Evolutionary conservation across 2,888 invertebrate genomes (phyloP).

Genomic region (Nemoura dubitans): DNA sequence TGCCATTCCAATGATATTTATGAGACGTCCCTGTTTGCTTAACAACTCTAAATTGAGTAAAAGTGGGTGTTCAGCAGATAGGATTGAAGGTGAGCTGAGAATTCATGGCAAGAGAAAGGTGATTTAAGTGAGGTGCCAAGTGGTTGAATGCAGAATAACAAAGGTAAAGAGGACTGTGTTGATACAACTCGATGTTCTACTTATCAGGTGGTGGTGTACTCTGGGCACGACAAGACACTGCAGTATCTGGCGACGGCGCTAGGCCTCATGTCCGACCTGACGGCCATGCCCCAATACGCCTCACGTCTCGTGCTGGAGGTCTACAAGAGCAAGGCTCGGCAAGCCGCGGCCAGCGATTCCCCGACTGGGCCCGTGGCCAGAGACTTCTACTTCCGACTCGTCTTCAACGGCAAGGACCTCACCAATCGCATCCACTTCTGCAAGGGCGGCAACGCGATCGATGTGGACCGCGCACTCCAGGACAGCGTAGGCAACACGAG

Average conservation of each 20-base stretch:
- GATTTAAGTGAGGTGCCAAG: too few relatives aligned
- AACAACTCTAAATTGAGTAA: too few relatives aligned
- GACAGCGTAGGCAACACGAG: slow-evolving; percentile 7
- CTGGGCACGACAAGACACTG: slow-evolving; percentile 92
- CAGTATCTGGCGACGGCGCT: slow-evolving; percentile 84
- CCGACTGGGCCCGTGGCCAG: slow-evolving; percentile 62
- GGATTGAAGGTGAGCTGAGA: too few relatives aligned
- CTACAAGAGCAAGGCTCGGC: slow-evolving; percentile 68
- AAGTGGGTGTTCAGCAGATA: too few relatives aligned
- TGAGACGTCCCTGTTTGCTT: too few relatives aligned
- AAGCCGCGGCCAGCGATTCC: slow-evolving; percentile 40
- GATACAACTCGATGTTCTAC: too few relatives aligned
- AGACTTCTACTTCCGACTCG: slow-evolving; percentile 82
- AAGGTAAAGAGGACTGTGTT: too few relatives aligned
- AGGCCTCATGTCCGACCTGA: slow-evolving; percentile 69
- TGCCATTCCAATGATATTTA: too few relatives aligned
- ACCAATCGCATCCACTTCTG: slow-evolving; percentile 86
- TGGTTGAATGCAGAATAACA: too few relatives aligned
- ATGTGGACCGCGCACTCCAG: slow-evolving; percentile 44
- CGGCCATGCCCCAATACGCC: slow-evolving; percentile 82
- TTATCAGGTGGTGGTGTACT: slow-evolving; percentile 85
- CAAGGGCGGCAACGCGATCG: slow-evolving; percentile 63
- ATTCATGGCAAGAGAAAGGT: too few relatives aligned
- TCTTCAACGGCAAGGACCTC: slow-evolving; percentile 88
- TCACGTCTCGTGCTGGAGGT: slow-evolving; percentile 89